phyloP scores from a whole-genome alignment of 1,140 invertebrate genomes.

The Platyura marginata region DNA sequence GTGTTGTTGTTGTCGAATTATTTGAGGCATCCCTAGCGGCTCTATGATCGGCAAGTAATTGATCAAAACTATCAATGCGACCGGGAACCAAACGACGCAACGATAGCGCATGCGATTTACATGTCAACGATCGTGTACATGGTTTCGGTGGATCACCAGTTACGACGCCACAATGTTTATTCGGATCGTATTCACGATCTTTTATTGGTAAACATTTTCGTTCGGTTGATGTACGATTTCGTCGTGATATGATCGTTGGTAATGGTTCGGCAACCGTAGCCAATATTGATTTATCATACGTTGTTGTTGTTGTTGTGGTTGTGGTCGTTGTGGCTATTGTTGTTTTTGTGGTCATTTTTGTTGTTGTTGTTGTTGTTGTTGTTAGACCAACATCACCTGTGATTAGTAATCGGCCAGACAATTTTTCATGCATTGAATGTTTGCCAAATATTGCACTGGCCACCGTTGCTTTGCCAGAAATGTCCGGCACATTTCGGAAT shows the following conservation, averaged over 20 bases:
- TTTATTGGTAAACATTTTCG: constrained; percentile 12
- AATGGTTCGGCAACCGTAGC: too few relatives aligned
- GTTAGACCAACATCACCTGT: too few relatives aligned
- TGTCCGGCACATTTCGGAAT: too few relatives aligned
- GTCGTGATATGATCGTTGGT: constrained; percentile 12
- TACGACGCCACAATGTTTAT: constrained; percentile 63
- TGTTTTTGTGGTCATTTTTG: too few relatives aligned
- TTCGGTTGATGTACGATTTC: constrained; percentile 8
- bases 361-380: too few relatives aligned
- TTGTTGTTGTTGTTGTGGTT: too few relatives aligned
- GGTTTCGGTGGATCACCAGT: constrained; percentile 30
- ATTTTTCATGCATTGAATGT: too few relatives aligned
- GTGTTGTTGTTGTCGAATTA: not conserved
- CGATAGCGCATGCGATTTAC: constrained; percentile 64
- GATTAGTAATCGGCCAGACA: too few relatives aligned
- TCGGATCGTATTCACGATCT: constrained; percentile 56
- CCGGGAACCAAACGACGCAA: constrained; percentile 52
- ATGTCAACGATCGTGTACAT: constrained; percentile 65
- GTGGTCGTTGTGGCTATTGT: too few relatives aligned
- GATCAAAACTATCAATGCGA: constrained; percentile 58
- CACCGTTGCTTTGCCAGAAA: too few relatives aligned
- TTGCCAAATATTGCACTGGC: too few relatives aligned
- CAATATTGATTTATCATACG: too few relatives aligned
- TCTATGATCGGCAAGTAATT: constrained; percentile 54
- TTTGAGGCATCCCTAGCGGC: constrained; percentile 32